These are phyloP conservation scores for Pediacus dermestoides DNA, from an alignment of 2,888 invertebrate species.

Conservation along the genomic window DNA sequence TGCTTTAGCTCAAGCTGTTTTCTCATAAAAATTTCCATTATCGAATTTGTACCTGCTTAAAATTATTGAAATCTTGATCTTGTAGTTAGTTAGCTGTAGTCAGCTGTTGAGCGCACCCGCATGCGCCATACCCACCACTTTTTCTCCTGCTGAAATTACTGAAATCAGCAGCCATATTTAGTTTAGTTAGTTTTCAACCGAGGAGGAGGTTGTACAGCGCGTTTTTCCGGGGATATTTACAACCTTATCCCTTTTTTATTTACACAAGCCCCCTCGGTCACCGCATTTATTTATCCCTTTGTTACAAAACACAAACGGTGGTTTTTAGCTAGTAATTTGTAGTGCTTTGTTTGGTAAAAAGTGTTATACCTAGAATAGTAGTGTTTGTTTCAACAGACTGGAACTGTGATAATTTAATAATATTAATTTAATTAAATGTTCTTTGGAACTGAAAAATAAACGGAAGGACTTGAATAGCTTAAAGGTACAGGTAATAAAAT, in stretches of 20 bases:
- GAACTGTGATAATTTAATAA: constrained; percentile 9
- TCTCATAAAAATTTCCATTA: no score
- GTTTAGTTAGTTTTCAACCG: constrained; percentile 39
- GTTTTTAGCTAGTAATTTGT: no score
- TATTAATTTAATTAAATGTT: constrained; percentile 6
- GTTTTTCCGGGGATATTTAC: constrained; percentile 25
- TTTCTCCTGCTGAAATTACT: no score
- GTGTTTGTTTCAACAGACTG: constrained; percentile 1
- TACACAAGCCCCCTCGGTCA: constrained; percentile 24
- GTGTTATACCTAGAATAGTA: no score
- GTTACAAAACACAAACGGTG: neutral
- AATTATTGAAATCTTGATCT: no score
- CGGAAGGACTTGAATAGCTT: neutral
- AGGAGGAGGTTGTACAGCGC: constrained; percentile 31
- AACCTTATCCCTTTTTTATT: constrained; percentile 36
- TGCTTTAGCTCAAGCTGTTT: no score
- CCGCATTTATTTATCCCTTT: constrained; percentile 24
- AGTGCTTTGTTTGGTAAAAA: neutral
- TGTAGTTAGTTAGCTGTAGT: no score
- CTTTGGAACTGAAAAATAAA: neutral
- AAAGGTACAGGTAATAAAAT: no score
- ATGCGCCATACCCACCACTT: constrained; percentile 25
- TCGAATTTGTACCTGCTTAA: no score
- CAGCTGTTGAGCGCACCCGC: constrained; percentile 39
- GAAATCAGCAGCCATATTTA: constrained; percentile 29